These are phyloP conservation scores for Clytia hemisphaerica DNA, from an alignment of 30 jellyfish, hydroid and myxozoan genomes.

Conservation along the genomic window DNA sequence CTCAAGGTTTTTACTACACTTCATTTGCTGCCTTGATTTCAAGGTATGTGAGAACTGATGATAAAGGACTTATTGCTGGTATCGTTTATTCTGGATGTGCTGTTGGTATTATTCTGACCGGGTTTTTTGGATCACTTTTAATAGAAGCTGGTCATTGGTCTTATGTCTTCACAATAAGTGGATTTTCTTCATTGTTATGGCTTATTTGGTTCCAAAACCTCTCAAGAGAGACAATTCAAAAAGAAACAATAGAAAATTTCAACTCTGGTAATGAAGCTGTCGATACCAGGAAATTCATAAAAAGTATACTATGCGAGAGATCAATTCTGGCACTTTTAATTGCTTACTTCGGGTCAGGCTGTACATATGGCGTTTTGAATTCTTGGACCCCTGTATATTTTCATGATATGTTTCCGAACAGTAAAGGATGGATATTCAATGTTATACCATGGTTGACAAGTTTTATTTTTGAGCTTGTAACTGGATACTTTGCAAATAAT, in stretches of 20 bases:
- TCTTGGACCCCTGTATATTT: conserved; percentile 94
- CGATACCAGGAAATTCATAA: conserved; percentile 25
- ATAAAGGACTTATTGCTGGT: conserved; percentile 65
- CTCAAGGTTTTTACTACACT: conserved; percentile 92
- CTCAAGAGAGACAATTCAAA: neutral
- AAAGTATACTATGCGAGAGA: conserved; percentile 43
- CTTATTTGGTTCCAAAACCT: conserved; percentile 2
- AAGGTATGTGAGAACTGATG: conserved; percentile 46
- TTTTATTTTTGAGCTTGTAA: conserved; percentile 37
- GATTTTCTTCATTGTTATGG: conserved; percentile 55
- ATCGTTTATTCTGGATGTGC: conserved; percentile 72
- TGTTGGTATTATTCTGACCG: conserved; percentile 84
- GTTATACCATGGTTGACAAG: conserved; percentile 84
- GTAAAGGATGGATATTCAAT: conserved; percentile 97
- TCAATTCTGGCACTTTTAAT: conserved; percentile 78
- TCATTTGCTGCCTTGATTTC: conserved; percentile 74
- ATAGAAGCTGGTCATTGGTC: conserved; percentile 80
- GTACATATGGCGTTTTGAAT: conserved; percentile 57
- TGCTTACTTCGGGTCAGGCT: conserved; percentile 64
- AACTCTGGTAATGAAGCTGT: no score
- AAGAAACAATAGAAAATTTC: neutral
- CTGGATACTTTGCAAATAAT: conserved; percentile 61
- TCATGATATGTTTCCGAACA: conserved; percentile 83
- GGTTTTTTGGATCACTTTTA: conserved; percentile 76
- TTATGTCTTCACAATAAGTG: conserved; percentile 51